phyloP scores from a whole-genome alignment of 2,797 vertebrate species.

The Gallinago solitaria region DNA sequence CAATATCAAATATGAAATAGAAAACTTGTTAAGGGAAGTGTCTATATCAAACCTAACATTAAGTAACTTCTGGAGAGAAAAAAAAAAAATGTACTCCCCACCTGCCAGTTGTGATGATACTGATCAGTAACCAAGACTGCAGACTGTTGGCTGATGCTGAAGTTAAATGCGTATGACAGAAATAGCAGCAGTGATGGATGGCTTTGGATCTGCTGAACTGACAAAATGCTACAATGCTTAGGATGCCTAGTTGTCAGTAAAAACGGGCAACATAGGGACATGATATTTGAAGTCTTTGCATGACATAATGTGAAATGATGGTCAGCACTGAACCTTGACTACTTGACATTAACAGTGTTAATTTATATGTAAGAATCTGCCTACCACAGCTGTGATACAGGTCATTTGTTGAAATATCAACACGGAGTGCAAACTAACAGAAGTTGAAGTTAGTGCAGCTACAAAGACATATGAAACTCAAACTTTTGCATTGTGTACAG shows the following conservation, averaged over 20 bases:
- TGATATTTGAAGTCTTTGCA: conserved; percentile 67
- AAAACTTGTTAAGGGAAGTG: background rate
- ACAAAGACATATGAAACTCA: background rate
- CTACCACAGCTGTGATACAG: conserved; percentile 39
- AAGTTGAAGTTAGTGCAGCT: background rate
- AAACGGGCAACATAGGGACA: conserved; percentile 71
- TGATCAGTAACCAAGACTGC: conserved; percentile 69
- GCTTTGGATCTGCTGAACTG: conserved; percentile 67
- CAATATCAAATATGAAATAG: background rate
- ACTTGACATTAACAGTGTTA: conserved; percentile 65
- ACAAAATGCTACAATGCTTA: conserved; percentile 70
- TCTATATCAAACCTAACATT: background rate
- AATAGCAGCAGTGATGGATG: conserved; percentile 76
- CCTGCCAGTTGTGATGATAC: conserved; percentile 52
- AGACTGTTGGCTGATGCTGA: conserved; percentile 71
- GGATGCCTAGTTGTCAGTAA: conserved; percentile 73
- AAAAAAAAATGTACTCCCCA: background rate
- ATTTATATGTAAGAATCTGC: conserved; percentile 64
- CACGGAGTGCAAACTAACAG: background rate
- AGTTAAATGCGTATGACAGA: conserved; percentile 76
- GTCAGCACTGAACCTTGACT: conserved; percentile 74
- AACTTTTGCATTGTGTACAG: background rate
- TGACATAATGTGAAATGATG: conserved; percentile 73
- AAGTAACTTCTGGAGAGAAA: background rate
- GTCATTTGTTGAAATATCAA: conserved; percentile 51